Percentiles rank a stretch among this genome's conserved stretches.
Evolutionary conservation across 2,888 invertebrate genomes (phyloP).

Genomic region (Pammene fasciana): DNA sequence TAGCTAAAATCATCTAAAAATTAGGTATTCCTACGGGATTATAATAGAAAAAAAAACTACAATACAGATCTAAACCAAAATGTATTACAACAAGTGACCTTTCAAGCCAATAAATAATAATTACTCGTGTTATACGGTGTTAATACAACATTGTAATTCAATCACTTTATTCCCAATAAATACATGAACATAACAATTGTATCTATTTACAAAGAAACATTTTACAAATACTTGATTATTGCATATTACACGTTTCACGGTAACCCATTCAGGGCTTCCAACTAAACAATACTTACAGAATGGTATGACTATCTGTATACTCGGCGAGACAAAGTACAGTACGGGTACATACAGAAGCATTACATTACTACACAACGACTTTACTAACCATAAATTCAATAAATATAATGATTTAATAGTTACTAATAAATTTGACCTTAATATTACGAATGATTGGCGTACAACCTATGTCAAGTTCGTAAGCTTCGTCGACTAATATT

Average conservation of each 20-base stretch:
- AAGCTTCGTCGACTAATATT: conserved; percentile 21
- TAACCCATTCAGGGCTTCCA: conserved; percentile 38
- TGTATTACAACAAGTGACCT: conserved; percentile 64
- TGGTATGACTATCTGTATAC: conserved; percentile 9
- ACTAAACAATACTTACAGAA: conserved; percentile 32
- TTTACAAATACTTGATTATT: conserved; percentile 69
- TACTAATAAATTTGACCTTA: conserved; percentile 28
- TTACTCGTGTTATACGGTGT: conserved; percentile 50
- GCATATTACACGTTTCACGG: conserved; percentile 64
- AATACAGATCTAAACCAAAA: conserved; percentile 69
- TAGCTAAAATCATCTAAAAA: no score
- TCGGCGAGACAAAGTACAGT: conserved; percentile 12
- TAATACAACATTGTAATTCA: conserved; percentile 61
- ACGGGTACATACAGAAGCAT: conserved; percentile 36
- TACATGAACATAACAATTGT: conserved; percentile 52
- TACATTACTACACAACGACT: conserved; percentile 31
- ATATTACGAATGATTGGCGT: conserved; percentile 20
- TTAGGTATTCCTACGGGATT: not conserved
- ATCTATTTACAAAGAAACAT: conserved; percentile 73
- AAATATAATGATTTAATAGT: conserved; percentile 35
- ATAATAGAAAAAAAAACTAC: conserved; percentile 56
- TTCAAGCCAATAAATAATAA: conserved; percentile 66
- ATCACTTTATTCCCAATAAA: conserved; percentile 48
- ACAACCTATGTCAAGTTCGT: conserved; percentile 33
- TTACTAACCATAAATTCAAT: conserved; percentile 33